Evolutionary conservation across 1,140 invertebrate species (phyloP).

Genomic region (Drosophila malerkotliana): DNA sequence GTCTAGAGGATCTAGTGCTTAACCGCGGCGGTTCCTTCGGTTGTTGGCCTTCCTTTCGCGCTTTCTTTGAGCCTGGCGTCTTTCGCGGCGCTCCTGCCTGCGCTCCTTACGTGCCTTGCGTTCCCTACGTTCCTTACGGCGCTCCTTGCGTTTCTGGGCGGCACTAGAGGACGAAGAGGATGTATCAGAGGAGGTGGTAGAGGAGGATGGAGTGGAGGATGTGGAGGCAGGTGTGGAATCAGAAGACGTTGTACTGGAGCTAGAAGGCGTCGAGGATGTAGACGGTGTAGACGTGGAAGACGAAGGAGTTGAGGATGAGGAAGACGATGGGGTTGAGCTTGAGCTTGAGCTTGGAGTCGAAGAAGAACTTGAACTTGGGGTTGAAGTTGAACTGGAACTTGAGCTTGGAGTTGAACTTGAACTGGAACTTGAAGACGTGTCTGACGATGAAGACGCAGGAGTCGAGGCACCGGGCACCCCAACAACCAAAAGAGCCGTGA

Average conservation of each 20-base stretch:
- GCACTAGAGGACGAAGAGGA: background rate
- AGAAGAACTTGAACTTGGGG: background rate
- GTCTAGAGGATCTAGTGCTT: background rate
- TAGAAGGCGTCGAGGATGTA: too few species aligned
- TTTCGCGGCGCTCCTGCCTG: background rate
- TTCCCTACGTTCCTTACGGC: background rate
- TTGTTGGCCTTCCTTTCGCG: background rate
- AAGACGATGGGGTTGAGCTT: too few species aligned
- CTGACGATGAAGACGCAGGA: background rate
- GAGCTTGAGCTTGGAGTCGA: too few species aligned
- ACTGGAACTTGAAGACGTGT: background rate
- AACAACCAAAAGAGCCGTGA: background rate
- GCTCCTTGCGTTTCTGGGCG: background rate
- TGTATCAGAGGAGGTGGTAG: too few species aligned
- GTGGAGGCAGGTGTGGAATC: too few species aligned
- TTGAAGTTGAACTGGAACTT: background rate
- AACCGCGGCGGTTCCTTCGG: background rate
- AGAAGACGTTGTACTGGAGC: too few species aligned
- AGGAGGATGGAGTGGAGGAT: too few species aligned
- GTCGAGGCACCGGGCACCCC: background rate
- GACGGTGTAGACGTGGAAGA: too few species aligned
- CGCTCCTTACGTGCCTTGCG: too few species aligned
- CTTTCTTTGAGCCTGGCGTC: background rate
- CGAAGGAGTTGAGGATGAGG: too few species aligned
- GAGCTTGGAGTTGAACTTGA: too few species aligned